These are phyloP conservation scores for Agonopterix arenella DNA, from an alignment of 2,888 invertebrate genomes.

Conservation along the genomic window DNA sequence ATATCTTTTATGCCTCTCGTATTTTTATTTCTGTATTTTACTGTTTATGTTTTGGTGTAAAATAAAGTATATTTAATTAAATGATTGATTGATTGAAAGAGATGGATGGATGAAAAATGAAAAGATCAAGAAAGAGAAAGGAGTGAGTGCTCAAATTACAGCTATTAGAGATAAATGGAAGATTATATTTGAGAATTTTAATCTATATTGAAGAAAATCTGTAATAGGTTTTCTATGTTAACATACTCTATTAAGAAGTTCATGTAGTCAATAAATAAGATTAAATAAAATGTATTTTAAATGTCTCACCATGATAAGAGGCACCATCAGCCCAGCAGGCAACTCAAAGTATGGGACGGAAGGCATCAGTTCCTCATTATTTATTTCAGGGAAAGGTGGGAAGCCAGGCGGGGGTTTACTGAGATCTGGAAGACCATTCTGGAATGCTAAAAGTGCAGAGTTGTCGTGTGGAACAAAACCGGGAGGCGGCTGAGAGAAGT, in stretches of 20 bases:
- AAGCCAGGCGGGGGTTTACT: constrained; percentile 93
- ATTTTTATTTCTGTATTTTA: no score
- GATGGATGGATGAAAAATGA: no score
- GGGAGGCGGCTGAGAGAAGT: constrained; percentile 69
- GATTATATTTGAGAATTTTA: no score
- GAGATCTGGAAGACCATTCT: constrained; percentile 85
- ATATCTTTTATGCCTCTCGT: no score
- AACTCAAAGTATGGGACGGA: constrained; percentile 97
- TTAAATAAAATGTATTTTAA: not conserved
- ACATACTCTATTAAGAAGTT: not conserved
- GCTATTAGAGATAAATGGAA: no score
- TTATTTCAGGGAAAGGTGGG: constrained; percentile 64
- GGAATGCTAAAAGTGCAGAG: constrained; percentile 58
- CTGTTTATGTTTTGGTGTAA: no score
- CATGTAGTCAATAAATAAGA: not conserved
- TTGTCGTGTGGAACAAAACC: constrained; percentile 45
- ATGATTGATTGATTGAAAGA: no score
- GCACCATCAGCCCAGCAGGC: constrained; percentile 98
- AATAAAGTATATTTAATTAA: no score
- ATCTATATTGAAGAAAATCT: no score
- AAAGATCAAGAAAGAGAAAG: no score
- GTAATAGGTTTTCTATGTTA: no score
- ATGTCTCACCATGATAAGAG: constrained; percentile 88
- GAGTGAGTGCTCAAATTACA: no score
- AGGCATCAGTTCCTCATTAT: constrained; percentile 87